Evolutionary conservation across 1,140 invertebrate species (phyloP).

Genomic region (Macrosteles quadrilineatus): DNA sequence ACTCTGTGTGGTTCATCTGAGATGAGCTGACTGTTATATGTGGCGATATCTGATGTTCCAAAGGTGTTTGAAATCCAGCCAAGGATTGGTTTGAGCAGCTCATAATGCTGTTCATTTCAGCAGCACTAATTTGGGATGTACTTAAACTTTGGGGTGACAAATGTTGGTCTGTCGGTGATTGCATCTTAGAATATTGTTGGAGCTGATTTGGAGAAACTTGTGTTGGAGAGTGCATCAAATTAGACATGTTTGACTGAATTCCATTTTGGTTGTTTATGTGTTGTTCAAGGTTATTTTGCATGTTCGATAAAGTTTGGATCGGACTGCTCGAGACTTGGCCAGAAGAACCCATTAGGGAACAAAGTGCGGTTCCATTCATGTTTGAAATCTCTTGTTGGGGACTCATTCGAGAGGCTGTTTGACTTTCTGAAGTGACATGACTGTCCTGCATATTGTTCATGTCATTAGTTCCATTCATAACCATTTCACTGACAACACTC

Average conservation of each 20-base stretch:
- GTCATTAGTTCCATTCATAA: not conserved
- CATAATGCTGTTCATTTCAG: not conserved
- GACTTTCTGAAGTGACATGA: not conserved
- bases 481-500: not conserved
- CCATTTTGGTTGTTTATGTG: too few relatives aligned
- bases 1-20: not conserved
- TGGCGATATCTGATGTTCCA: not conserved
- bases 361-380: not conserved
- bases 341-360: not conserved
- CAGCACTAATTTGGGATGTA: not conserved
- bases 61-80: not conserved
- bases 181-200: not conserved
- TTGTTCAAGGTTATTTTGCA: too few relatives aligned
- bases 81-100: not conserved
- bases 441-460: not conserved
- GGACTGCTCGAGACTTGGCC: too few relatives aligned
- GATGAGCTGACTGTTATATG: not conserved
- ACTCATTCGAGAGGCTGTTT: not conserved
- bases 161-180: not conserved
- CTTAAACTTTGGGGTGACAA: not conserved
- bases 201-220: not conserved
- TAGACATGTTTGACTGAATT: too few relatives aligned
- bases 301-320: too few relatives aligned
- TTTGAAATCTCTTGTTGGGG: not conserved
- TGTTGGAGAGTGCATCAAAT: not conserved